Evolutionary conservation across 2,113 vertebrate genomes (phyloP).

Genomic region (Colistium nudipinnis): DNA sequence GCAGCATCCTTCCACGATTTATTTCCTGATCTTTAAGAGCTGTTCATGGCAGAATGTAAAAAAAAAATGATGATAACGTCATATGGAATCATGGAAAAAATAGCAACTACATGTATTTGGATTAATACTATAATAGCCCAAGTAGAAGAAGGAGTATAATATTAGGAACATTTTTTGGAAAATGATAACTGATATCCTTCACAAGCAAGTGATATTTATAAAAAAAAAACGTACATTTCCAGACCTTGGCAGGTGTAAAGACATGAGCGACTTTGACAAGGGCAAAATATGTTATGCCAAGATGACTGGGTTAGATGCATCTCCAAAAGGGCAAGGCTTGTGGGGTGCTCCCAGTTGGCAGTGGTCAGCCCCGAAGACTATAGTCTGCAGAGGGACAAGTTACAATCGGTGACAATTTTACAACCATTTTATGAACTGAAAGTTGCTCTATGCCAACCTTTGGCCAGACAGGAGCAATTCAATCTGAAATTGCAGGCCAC

Average conservation of each 20-base stretch:
- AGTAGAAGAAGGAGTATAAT: background rate
- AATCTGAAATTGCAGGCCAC: too few species aligned
- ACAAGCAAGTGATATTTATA: too few species aligned
- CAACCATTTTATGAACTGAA: too few species aligned
- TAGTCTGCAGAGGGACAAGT: background rate
- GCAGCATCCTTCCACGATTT: slow-evolving; percentile 32
- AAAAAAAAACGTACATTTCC: too few species aligned
- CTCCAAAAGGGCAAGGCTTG: background rate
- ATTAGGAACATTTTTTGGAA: too few species aligned
- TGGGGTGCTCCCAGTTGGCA: background rate
- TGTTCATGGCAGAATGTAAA: background rate
- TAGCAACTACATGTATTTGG: background rate
- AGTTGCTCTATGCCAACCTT: too few species aligned
- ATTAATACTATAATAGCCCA: background rate
- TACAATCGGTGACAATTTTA: too few species aligned
- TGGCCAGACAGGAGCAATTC: too few species aligned
- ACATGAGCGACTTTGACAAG: background rate
- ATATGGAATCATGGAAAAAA: too few species aligned
- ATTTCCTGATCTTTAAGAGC: slow-evolving; percentile 42
- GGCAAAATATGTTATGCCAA: background rate
- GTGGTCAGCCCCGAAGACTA: background rate
- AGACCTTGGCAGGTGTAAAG: background rate
- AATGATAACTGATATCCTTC: background rate
- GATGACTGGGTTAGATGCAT: background rate
- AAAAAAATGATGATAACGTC: slow-evolving; percentile 14